Base-by-base conservation (phyloP, 2,797 vertebrate genomes). In the Parotocinclus haroldoi region DNA sequence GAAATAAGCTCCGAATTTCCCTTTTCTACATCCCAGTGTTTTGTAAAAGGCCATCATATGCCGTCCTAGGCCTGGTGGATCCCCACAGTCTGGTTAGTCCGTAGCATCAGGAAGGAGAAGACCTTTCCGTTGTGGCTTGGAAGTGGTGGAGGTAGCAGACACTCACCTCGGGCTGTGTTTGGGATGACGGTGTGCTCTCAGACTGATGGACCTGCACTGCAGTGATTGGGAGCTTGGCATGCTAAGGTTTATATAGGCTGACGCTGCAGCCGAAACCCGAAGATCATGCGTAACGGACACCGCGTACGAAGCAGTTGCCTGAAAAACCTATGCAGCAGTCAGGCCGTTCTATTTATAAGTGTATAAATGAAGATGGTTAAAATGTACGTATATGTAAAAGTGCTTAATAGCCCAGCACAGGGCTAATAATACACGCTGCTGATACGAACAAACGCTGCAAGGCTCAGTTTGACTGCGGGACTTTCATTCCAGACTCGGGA, bases 341-440 rank as follows among this genome's bases (percentile, higher is more conserved):
- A 90, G 85, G 83, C 85, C 50, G 85, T 82, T 89, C 91, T 92
- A 92, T 92, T 91, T 90, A 86, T 92, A 89, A 77, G 75, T 81
- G 80, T 90, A 91, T 90, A 90, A 90, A 90, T 85, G 88, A 92
- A 89, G 89, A 89, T 88, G 88, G 89, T 86, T 90, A 89, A 90
- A 91, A 89, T 88, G 89, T 87, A 88, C 86, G 80, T 81, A 84
- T 84, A 83, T 85, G 87, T 77, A 82, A 87, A 91, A 90, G 89
- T 86, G 85, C 85, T 89, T 89, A 86, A 90, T 89, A 88, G 88
- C 86, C 80, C 77, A 52, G 82, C 73, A 81, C 73, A 58, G 66
- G 76, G 88, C 89, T 91, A 89, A 89, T 88, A 85, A 90, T 92
- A 90, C 82, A 83, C 59, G 84, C 79, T 88, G 87, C 88, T 88